These are phyloP conservation scores for Eremobia ochroleuca DNA, from an alignment of 2,888 invertebrate genomes.

Conservation along the genomic window DNA sequence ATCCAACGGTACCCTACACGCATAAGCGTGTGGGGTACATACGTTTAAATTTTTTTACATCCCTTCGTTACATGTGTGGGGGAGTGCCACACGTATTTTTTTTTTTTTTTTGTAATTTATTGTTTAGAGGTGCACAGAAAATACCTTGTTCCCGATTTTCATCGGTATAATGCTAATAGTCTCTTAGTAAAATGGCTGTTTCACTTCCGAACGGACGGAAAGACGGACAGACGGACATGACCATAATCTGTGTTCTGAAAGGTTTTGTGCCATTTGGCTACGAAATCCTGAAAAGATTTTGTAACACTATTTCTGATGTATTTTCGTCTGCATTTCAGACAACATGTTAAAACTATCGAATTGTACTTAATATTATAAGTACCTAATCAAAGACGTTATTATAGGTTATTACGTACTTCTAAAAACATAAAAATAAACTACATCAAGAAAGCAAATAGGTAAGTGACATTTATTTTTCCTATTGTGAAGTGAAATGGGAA, in stretches of 20 bases:
- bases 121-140: not conserved
- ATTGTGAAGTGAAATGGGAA: constrained; percentile 60
- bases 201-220: not conserved
- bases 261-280: not conserved
- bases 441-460: constrained; percentile 40
- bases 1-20: too few relatives aligned
- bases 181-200: not conserved
- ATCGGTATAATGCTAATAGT: not conserved
- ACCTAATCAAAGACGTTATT: not conserved
- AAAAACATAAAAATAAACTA: constrained; percentile 12
- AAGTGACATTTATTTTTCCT: constrained; percentile 52
- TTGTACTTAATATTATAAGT: too few relatives aligned
- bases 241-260: not conserved
- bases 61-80: too few relatives aligned
- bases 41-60: too few relatives aligned
- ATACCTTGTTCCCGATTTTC: too few relatives aligned
- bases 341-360: not conserved
- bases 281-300: not conserved
- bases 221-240: not conserved
- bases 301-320: not conserved
- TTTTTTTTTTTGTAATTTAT: not conserved
- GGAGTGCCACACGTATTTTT: too few relatives aligned
- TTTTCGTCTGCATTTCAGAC: not conserved
- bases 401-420: not conserved
- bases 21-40: too few relatives aligned